Conservation (phyloP, 23 tunicate genomes). For the Aplidium turbinatum region DNA sequence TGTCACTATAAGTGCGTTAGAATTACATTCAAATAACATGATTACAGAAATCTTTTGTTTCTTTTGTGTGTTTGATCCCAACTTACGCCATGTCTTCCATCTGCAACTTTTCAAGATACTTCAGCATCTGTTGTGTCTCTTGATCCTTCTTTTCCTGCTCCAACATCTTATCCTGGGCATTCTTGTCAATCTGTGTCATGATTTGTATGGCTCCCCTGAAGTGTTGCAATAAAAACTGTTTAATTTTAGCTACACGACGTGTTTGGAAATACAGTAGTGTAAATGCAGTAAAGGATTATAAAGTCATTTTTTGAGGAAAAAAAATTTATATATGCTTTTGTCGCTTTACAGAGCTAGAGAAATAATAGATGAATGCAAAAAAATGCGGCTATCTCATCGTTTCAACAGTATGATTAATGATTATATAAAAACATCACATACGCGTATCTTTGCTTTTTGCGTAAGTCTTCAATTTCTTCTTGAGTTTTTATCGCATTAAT, state of each 20-base stretch:
- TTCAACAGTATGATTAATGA: neutral
- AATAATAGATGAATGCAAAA: neutral
- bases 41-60: too few relatives aligned
- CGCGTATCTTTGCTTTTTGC: slow-evolving; percentile 92
- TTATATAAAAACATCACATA: slow-evolving; percentile 18
- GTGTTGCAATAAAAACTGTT: too few relatives aligned
- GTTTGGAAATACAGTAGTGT: too few relatives aligned
- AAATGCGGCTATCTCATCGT: neutral
- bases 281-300: neutral
- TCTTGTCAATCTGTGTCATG: slow-evolving; percentile 93
- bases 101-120: slow-evolving; percentile 91
- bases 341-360: neutral
- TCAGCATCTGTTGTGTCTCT: slow-evolving; percentile 87
- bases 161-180: slow-evolving; percentile 84
- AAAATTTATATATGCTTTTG: neutral
- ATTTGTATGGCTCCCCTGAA: slow-evolving; percentile 89
- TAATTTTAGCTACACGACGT: too few relatives aligned
- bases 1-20: too few relatives aligned
- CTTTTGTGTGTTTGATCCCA: too few relatives aligned
- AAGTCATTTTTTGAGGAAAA: neutral
- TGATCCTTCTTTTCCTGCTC: slow-evolving; percentile 95
- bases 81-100: slow-evolving; percentile 87
- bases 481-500: slow-evolving; percentile 84
- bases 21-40: too few relatives aligned
- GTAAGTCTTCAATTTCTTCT: slow-evolving; percentile 91